Base-by-base conservation (phyloP, 2,113 vertebrate species). In the Hypocryptadius cinnamomeus region DNA sequence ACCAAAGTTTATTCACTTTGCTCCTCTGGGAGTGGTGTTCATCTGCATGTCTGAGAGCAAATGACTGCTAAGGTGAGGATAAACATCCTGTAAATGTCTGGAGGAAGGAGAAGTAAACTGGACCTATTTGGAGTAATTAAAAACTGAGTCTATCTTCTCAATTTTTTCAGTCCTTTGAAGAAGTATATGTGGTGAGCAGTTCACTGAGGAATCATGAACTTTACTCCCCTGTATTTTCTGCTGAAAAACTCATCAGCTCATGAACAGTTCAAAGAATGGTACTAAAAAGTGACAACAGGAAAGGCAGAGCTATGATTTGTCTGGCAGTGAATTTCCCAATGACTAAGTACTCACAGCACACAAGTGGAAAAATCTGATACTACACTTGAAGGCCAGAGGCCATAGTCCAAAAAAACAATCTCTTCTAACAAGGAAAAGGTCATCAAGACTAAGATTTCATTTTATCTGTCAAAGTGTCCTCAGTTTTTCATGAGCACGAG, bases 221-320 rank as follows among this genome's bases (percentile, higher is more conserved):
- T 89, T 64, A 90, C 79, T 89, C 21, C 27, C 15, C 15, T 35
- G 15, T 31, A 87, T 68, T 77, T 27, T 10, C 24, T 85, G 79
- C 91, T 87, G 88, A 90, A 80, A 94, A 95, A 91, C 69, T 86
- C 83, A 90, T 83, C 87, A 95, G 79, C 45, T 78, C 21, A 83
- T 3, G 20, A 96, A 91, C 11, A 93, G 76, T 91, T 94, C 85
- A 94, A 96, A 94, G 87, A 91, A 88, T 71, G 61, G 65, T 84
- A 88, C 85, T 90, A 71, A 92, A 95, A 91, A 91, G 88, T 93
- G 94, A 88, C 90, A 93, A 94, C 87, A 94, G 93, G 88, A 94
- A 94, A 96, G 94, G 92, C 90, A 93, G 74, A 93, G 48, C 86
- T 71, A 56, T 60, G 80, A 90, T 84, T 76, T 90, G 40, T 86